These are phyloP conservation scores for Camponotus pennsylvanicus DNA, from an alignment of 1,140 invertebrate genomes.

Conservation along the genomic window DNA sequence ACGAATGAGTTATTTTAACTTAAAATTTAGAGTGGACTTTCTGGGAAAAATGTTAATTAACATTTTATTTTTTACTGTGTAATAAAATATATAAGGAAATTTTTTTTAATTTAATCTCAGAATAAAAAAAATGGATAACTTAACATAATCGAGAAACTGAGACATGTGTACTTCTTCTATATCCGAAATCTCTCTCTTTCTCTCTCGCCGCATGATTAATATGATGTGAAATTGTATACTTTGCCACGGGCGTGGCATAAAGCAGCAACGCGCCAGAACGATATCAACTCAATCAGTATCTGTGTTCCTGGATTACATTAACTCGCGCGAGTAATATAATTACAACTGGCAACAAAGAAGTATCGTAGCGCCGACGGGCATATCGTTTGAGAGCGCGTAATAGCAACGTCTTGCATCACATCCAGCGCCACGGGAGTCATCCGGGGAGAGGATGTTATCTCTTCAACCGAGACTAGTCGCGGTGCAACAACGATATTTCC, in stretches of 20 bases:
- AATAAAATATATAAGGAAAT: background rate
- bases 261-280: conserved; percentile 38
- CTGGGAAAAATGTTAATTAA: too few relatives aligned
- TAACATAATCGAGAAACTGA: background rate
- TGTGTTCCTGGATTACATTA: conserved; percentile 61
- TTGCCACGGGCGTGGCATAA: conserved; percentile 57
- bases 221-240: conserved; percentile 56
- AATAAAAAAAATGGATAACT: too few relatives aligned
- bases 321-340: conserved; percentile 60
- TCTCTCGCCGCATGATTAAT: conserved; percentile 41
- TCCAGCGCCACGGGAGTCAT: conserved; percentile 44
- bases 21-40: too few relatives aligned
- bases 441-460: background rate
- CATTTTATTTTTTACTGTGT: too few relatives aligned
- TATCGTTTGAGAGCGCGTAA: conserved; percentile 45
- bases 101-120: background rate
- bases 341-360: conserved; percentile 57
- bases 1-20: too few relatives aligned
- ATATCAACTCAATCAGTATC: conserved; percentile 59
- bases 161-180: conserved; percentile 11
- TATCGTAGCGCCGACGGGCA: conserved; percentile 41
- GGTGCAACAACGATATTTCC: background rate
- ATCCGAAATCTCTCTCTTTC: conserved; percentile 30
- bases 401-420: conserved; percentile 47
- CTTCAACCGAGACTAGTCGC: background rate